These are phyloP conservation scores for Carettochelys insculpta DNA, from an alignment of 2,113 vertebrate species.

Conservation along the genomic window DNA sequence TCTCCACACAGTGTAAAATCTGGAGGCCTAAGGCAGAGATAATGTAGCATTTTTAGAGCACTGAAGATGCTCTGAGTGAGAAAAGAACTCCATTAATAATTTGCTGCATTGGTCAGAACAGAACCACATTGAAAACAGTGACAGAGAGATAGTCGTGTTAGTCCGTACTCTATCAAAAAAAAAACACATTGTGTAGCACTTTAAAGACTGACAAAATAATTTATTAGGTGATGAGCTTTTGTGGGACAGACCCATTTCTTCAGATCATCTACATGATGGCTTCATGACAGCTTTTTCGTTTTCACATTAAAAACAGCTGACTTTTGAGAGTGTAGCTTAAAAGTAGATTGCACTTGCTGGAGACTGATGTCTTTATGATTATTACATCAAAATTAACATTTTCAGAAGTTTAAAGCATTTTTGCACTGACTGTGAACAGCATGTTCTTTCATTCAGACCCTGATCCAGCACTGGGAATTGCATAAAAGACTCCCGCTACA, in stretches of 20 bases:
- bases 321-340: accelerated
- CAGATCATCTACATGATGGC: too few species aligned
- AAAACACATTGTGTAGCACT: too few species aligned
- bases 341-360: not conserved
- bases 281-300: too few species aligned
- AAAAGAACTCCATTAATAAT: not conserved
- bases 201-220: too few species aligned
- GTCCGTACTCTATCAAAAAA: too few species aligned
- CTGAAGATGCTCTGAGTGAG: not conserved
- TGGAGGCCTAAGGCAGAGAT: not conserved
- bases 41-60: not conserved
- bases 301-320: not conserved
- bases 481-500: too few species aligned
- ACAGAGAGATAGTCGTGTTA: too few species aligned
- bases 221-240: too few species aligned
- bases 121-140: not conserved
- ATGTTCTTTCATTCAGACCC: not conserved
- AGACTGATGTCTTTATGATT: not conserved
- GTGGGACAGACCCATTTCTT: too few species aligned
- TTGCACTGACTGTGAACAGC: not conserved
- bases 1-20: accelerated
- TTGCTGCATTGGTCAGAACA: not conserved
- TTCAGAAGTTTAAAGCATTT: not conserved
- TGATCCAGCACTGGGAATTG: too few species aligned
- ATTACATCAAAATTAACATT: not conserved